Evolutionary conservation across 2,797 vertebrate genomes (phyloP).

Genomic region (Vespertilio murinus): DNA sequence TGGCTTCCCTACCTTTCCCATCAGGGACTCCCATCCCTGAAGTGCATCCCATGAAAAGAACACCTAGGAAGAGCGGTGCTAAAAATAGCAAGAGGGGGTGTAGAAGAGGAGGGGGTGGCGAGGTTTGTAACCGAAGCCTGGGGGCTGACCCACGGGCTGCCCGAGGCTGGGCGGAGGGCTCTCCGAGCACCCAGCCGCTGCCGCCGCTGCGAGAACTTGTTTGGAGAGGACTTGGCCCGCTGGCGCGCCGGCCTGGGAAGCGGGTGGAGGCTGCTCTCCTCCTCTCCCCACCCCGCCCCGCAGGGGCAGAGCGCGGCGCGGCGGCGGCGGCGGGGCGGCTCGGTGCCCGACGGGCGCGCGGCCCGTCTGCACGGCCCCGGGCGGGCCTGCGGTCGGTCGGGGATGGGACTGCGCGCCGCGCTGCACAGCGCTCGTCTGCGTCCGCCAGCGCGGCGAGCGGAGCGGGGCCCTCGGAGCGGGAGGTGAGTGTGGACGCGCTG

Average conservation of each 20-base stretch:
- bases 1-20: not conserved
- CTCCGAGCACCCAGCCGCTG: slow-evolving; percentile 38
- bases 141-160: slow-evolving; percentile 55
- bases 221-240: slow-evolving; percentile 43
- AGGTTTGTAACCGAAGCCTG: slow-evolving; percentile 80
- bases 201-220: not conserved
- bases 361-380: slow-evolving; percentile 59
- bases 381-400: slow-evolving; percentile 65
- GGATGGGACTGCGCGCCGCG: slow-evolving; percentile 64
- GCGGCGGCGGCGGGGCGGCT: slow-evolving; percentile 62
- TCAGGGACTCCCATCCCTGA: not conserved
- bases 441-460: slow-evolving; percentile 47
- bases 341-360: slow-evolving; percentile 67
- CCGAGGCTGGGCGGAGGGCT: slow-evolving; percentile 19
- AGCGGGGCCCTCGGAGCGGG: slow-evolving; percentile 44
- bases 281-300: slow-evolving; percentile 68
- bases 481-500: slow-evolving; percentile 70
- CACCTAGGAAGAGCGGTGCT: slow-evolving; percentile 71
- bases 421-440: slow-evolving; percentile 34
- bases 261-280: slow-evolving; percentile 63
- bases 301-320: slow-evolving; percentile 56
- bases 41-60: not conserved
- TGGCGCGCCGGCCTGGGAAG: slow-evolving; percentile 53
- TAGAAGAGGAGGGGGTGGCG: slow-evolving; percentile 49
- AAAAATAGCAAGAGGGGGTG: slow-evolving; percentile 90